Evolutionary conservation across 53 echinoderm and acorn worm species (phyloP), one percentile per base, ranked within the genome.

Genomic region (Zoroaster sp.): DNA sequence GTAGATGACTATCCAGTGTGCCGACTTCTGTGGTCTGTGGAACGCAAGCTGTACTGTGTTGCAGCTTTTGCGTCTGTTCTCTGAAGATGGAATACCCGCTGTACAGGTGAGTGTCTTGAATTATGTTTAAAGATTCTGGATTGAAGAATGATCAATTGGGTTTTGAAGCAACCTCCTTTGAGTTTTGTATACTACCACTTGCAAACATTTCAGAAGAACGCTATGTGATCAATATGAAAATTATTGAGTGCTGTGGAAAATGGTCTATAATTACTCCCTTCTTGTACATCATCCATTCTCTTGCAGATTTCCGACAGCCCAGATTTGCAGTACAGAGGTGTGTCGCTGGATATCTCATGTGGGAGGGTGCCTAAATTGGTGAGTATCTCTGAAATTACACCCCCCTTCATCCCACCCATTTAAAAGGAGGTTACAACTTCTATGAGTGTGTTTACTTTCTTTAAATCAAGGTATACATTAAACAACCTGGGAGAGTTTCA

Each of bases 271-370:
- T n/a, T n/a, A n/a, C n/a, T n/a, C n/a, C n/a, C n/a, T n/a, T n/a
- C n/a, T n/a, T n/a, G n/a, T n/a, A n/a, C n/a, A n/a, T n/a, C n/a
- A n/a, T 55, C 18, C 3, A 75, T 77, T 78, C 36, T 20, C 54
- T 40, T 77, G 6, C 65, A 99, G 99, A 99, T 99, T 41, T 93
- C 94, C 38, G 99, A 99, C 49, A 96, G 99, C 94, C 93, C 99
- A 7, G 94, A 94, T 74, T 45, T 99, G 33, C 88, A 87, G 28
- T 94, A 90, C 88, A 91, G 99, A 91, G 99, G 89, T 40, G 90
- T 99, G 15, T 87, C 94, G 69, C 71, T 99, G 75, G 99, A 99
- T 68, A 66, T 96, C 32, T 99, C 99, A n/a, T 78, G 85, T 80
- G 99, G 96, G 0, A 89, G 99, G 75, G 89, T 99, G 4, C 93